Conservation (phyloP, 2,113 vertebrate species). For the Neodon shergylaensis region DNA sequence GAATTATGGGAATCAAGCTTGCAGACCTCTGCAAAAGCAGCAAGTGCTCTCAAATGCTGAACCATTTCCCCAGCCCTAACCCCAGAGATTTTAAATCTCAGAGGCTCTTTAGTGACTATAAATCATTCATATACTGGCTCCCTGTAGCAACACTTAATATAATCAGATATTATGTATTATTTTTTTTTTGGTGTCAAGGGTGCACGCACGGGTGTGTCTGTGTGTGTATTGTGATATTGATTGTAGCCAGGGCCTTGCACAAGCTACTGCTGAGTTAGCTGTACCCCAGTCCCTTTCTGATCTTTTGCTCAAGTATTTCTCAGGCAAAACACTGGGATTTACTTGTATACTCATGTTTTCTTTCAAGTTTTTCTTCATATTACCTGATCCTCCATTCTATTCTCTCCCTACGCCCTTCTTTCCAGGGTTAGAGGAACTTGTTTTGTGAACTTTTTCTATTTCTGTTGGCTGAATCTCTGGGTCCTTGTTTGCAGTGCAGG, state of each 20-base stretch:
- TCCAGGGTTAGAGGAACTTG: background rate
- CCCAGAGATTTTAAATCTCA: background rate
- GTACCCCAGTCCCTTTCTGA: background rate
- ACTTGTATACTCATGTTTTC: background rate
- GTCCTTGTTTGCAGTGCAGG: background rate
- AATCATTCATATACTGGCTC: background rate
- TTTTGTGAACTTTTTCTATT: background rate
- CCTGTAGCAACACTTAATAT: background rate
- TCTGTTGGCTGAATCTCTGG: background rate
- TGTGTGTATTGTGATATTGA: background rate
- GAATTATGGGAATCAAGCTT: background rate
- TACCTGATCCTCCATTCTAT: background rate
- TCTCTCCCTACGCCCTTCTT: background rate
- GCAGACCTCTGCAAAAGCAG: background rate
- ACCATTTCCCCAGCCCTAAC: background rate
- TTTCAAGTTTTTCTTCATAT: background rate
- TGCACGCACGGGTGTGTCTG: background rate
- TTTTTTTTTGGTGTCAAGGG: background rate
- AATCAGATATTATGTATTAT: background rate
- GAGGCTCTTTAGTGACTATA: background rate
- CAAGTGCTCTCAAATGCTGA: background rate
- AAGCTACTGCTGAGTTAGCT: background rate
- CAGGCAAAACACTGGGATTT: background rate
- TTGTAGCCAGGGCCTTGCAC: background rate
- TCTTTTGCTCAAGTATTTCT: background rate